Percentiles rank a stretch among this genome's conserved stretches.
Evolutionary conservation across 2,113 vertebrate genomes (phyloP).

Genomic region (Platichthys flesus): DNA sequence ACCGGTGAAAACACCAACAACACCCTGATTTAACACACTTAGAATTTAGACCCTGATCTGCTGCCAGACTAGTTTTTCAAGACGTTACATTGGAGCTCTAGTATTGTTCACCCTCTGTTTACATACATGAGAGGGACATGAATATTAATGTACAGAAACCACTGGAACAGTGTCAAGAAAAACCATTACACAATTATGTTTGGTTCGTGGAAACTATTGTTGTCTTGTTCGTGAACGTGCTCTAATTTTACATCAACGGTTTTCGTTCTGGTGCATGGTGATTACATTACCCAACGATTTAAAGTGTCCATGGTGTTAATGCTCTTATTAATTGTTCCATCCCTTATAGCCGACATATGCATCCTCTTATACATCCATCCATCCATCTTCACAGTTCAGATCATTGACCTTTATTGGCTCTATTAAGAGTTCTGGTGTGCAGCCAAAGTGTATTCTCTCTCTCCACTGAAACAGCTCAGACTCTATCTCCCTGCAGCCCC

Average conservation of each 20-base stretch:
- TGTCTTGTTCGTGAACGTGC: not conserved
- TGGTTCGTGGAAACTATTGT: no score
- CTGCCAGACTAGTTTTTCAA: no score
- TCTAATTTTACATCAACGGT: no score
- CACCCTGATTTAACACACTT: no score
- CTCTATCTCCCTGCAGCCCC: constrained; percentile 12
- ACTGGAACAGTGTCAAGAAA: not conserved
- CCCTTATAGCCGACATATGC: not conserved
- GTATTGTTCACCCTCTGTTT: no score
- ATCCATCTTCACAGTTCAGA: not conserved
- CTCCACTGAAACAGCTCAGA: no score
- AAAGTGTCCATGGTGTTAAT: not conserved
- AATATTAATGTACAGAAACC: not conserved
- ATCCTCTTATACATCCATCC: not conserved
- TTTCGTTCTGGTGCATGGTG: not conserved
- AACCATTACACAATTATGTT: not conserved
- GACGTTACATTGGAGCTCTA: no score
- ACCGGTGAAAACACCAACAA: no score
- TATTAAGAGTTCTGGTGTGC: no score
- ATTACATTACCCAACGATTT: not conserved
- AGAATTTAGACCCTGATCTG: no score
- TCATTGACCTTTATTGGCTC: not conserved
- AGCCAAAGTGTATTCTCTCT: constrained; percentile 36
- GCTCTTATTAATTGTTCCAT: not conserved
- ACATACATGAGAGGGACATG: not conserved